Conservation (phyloP, 2,797 vertebrate genomes). For the Hypotaenidia okinawae region DNA sequence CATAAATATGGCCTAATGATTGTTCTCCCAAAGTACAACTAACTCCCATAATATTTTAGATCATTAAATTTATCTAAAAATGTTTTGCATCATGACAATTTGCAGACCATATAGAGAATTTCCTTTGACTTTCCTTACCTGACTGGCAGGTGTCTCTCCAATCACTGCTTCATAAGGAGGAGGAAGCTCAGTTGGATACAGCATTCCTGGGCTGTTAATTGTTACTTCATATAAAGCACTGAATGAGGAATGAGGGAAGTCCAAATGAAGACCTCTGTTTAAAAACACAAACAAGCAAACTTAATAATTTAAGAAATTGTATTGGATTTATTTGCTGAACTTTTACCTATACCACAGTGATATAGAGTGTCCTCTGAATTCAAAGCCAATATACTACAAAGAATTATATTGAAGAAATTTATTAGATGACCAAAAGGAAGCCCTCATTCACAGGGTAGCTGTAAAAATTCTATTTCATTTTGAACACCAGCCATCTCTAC, state of each 20-base stretch:
- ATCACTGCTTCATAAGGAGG: slow-evolving; percentile 97
- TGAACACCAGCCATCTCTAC: neutral
- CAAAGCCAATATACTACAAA: neutral
- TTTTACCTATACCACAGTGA: neutral
- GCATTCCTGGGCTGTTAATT: slow-evolving; percentile 91
- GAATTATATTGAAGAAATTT: neutral
- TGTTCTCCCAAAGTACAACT: neutral
- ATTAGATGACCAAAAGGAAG: neutral
- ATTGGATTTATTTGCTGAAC: neutral
- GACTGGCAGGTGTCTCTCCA: slow-evolving; percentile 85
- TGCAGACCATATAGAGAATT: neutral
- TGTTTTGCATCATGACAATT: neutral
- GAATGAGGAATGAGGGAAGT: slow-evolving; percentile 92
- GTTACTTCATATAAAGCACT: slow-evolving; percentile 90
- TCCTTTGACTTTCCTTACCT: slow-evolving; percentile 80
- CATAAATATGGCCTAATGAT: neutral
- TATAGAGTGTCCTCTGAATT: neutral
- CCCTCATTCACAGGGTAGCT: neutral
- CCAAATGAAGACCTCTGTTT: slow-evolving; percentile 89
- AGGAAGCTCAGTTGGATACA: slow-evolving; percentile 93
- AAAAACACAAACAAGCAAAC: neutral
- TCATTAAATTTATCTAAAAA: neutral
- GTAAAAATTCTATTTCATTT: neutral
- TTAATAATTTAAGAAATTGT: neutral
- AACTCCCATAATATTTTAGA: neutral